Evolutionary conservation across 2,797 vertebrate genomes (phyloP).

Genomic region (Hydrolagus colliei): DNA sequence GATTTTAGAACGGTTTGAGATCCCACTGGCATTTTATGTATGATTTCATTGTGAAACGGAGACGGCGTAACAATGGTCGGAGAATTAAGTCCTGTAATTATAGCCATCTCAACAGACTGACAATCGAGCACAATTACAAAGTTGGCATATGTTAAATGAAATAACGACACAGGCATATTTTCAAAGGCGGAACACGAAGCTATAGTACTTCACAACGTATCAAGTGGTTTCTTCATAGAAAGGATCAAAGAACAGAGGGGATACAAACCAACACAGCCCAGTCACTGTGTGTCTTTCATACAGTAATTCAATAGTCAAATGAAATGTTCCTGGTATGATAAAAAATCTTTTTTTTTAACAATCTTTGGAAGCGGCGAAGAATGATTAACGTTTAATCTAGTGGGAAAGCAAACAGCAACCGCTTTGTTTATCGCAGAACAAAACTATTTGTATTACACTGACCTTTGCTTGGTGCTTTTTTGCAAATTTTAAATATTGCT

Average conservation of each 20-base stretch:
- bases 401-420: background rate
- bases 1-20: background rate
- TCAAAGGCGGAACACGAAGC: background rate
- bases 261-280: background rate
- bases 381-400: background rate
- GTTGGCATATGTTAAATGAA: background rate
- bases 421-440: background rate
- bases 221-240: background rate
- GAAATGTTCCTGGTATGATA: background rate
- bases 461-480: background rate
- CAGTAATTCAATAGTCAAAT: background rate
- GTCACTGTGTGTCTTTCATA: background rate
- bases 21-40: background rate
- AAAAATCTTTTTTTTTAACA: too few species aligned
- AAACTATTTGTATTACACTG: background rate
- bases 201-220: background rate
- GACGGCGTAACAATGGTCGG: background rate
- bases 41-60: background rate
- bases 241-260: background rate
- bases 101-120: background rate
- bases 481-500: background rate
- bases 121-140: background rate
- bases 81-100: background rate
- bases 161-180: background rate
- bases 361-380: background rate